These are phyloP conservation scores for Dipodomys merriami DNA, from an alignment of 2,113 vertebrate species.

Conservation along the genomic window DNA sequence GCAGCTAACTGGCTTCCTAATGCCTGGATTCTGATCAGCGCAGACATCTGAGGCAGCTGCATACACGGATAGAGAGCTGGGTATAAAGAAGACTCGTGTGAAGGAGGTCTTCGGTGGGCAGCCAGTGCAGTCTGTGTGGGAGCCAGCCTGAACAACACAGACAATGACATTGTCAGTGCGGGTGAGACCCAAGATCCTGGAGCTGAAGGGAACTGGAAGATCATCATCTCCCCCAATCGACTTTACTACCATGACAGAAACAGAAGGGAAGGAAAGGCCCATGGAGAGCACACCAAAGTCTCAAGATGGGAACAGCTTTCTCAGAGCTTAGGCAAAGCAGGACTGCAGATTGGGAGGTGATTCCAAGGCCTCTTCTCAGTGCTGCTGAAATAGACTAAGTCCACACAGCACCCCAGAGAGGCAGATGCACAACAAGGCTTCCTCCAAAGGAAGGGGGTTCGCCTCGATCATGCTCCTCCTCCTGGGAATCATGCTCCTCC, in stretches of 20 bases:
- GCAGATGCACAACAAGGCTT: background rate
- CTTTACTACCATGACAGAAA: background rate
- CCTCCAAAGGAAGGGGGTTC: background rate
- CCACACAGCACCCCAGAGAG: background rate
- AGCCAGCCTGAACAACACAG: background rate
- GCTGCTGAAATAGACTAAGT: background rate
- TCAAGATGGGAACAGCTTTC: background rate
- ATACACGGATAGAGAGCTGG: rapidly evolving
- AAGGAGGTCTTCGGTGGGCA: background rate
- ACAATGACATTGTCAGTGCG: background rate
- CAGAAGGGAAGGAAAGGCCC: background rate
- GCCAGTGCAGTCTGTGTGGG: background rate
- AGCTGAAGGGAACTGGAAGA: rapidly evolving
- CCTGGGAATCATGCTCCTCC: no score
- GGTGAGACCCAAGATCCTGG: background rate
- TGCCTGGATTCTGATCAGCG: background rate
- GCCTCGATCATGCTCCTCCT: background rate
- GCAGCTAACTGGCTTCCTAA: background rate
- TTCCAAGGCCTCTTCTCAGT: background rate
- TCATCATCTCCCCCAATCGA: background rate
- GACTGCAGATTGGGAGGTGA: background rate
- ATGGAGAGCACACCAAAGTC: background rate
- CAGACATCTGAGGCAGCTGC: background rate
- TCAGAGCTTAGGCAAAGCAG: background rate
- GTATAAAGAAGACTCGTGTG: background rate